Percentiles rank a stretch among this genome's conserved stretches.
phyloP scores from a whole-genome alignment of 2,888 invertebrate genomes.

The Pyrocoelia pectoralis region DNA sequence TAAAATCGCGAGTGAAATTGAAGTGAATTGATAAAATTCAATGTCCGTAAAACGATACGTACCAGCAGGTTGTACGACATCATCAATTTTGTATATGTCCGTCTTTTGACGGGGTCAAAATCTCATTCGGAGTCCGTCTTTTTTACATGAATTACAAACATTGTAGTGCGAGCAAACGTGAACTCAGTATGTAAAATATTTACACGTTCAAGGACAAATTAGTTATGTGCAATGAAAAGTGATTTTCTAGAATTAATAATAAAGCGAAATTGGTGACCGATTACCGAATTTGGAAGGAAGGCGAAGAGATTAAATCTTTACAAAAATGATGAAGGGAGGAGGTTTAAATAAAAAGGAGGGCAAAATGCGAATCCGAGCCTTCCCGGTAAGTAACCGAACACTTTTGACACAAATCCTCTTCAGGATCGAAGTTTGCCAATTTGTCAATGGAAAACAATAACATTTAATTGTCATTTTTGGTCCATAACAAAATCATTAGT shows the following conservation, averaged over 20 bases:
- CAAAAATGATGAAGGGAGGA: slow-evolving; percentile 72
- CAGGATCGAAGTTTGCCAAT: slow-evolving; percentile 14
- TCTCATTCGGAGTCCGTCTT: slow-evolving; percentile 21
- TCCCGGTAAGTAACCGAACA: slow-evolving; percentile 81
- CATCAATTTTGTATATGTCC: slow-evolving; percentile 38
- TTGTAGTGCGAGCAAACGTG: slow-evolving; percentile 24
- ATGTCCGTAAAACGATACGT: slow-evolving; percentile 20
- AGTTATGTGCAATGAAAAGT: slow-evolving; percentile 45
- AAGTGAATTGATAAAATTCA: slow-evolving; percentile 21
- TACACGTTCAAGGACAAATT: slow-evolving; percentile 42
- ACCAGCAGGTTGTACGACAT: slow-evolving; percentile 38
- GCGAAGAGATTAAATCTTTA: slow-evolving; percentile 39
- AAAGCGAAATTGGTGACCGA: slow-evolving; percentile 42
- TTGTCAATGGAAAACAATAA: slow-evolving; percentile 19
- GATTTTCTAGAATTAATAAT: slow-evolving; percentile 41
- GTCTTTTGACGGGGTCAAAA: slow-evolving; percentile 34
- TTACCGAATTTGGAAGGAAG: slow-evolving; percentile 50
- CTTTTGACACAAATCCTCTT: slow-evolving; percentile 5
- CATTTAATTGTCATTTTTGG: slow-evolving; percentile 20
- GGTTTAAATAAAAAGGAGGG: slow-evolving; percentile 88
- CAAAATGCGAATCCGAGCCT: slow-evolving; percentile 98
- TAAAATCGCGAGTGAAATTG: slow-evolving; percentile 28
- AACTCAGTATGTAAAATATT: slow-evolving; percentile 37
- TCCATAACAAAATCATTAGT: slow-evolving; percentile 34
- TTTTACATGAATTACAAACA: slow-evolving; percentile 13